Base-by-base conservation (phyloP, 1,140 invertebrate genomes). In the Hycleus phaleratus region DNA sequence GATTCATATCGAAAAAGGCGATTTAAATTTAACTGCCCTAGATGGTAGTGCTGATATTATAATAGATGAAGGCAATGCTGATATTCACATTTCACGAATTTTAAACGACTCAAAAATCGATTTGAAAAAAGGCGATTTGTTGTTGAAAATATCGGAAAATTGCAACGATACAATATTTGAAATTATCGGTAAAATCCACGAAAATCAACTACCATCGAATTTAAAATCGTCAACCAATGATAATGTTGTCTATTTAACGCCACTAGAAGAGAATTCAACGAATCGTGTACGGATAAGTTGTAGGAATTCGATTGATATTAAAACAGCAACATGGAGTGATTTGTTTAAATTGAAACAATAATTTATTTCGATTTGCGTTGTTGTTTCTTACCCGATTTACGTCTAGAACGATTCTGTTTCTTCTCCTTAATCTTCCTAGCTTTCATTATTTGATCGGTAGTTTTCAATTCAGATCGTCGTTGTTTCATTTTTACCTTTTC, bases 381-480 rank as follows among this genome's bases (percentile, higher is more conserved):
- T 48, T 64, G 68, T 57, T 75, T 77, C 43, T 71, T 68, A 3
- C 66, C 65, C 18, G 18, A 18, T 18, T 18, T 18, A 42, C 9
- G 3, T 11, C 70, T 74, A 18, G 18, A 18, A 52, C 73, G 75
- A 43, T 75, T 71, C 38, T 74, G 68, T 46, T 58, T 80, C 60
- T 75, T 80, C 47, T 83, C 81, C 26, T 80, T 76, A 3, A 77
- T 62, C 49, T 79, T 78, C 52, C 86, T 77, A 2, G 77, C 74
- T 67, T 89, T 90, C 3, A 87, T 68, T 57, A 90, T 85, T 67
- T 88, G 82, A 55, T 89, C 85, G 0, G 82, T 80, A 12, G 72
- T 78, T 63, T 83, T 86, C 39, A 90, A 49, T 68, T 88, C 86
- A 9, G 66, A 71, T 26, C 68, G 65, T 40, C 68, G 68, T 53